Evolutionary conservation across 2,888 invertebrate species (phyloP), one percentile per base, ranked within the genome.

Genomic region (Ectemnius cavifrons): DNA sequence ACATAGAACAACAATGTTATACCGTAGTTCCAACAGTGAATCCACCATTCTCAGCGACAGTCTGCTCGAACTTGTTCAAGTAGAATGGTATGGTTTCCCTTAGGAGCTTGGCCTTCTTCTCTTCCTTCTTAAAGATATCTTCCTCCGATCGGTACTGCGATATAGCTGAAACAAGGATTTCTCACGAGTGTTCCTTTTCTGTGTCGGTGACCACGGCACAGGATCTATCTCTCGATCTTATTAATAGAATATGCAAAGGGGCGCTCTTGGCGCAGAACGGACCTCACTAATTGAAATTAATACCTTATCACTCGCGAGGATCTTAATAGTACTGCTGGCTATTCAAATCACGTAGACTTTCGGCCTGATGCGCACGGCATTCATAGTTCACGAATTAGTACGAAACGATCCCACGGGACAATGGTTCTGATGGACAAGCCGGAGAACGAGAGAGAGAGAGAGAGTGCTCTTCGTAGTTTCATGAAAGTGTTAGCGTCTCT

Each of bases 61-160:
- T 91, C 80, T 92, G 91, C 83, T 93, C 93, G 83, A 93, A 93
- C 82, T 92, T 92, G 52, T 92, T 92, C 72, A 93, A 87, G 83
- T 93, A 93, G 77, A 92, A 92, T 2, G 93, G 93, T 78, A 93
- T 92, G 14, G 92, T 93, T 83, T 93, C 93, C 75, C 92, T 92
- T 83, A 92, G 90, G 57, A 93, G 90, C 78, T 91, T 92, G 57
- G 90, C 92, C 82, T 93, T 92, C 69, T 92, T 91, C 79, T 92
- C 93, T 79, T 93, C 92, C 81, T 93, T 93, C 82, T 92, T 93
- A 63, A 91, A 91, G 2, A 91, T 91, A 84, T 93, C 93, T 67
- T 92, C 92, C 83, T 93, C 93, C 73, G 91, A 92, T 72, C 92
- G 90, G 81, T 91, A 92, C 80, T 92, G 92, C 86, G 91, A 91